Evolutionary conservation across 2,113 vertebrate species (phyloP).

Genomic region (Centrocercus urophasianus): DNA sequence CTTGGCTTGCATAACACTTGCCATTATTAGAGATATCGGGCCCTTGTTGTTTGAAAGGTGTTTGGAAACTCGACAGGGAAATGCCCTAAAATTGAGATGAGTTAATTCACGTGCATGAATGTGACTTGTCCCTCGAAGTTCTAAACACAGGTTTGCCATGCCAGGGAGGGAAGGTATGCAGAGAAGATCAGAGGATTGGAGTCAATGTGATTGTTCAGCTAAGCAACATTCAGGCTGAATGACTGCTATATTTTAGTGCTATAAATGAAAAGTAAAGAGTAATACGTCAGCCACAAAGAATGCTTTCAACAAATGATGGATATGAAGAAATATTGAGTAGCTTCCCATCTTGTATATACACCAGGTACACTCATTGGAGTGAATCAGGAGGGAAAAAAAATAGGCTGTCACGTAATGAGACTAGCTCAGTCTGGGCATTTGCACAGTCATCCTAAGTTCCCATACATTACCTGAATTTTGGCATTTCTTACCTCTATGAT

Average conservation of each 20-base stretch:
- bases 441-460: conserved; percentile 3
- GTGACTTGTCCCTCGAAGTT: not conserved
- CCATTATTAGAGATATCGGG: not conserved
- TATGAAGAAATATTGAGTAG: not conserved
- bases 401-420: not conserved
- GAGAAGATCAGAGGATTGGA: not conserved
- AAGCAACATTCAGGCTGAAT: not conserved
- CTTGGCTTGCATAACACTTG: not conserved
- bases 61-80: not conserved
- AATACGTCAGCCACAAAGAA: not conserved
- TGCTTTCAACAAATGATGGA: not conserved
- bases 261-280: not conserved
- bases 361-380: not conserved
- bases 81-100: not conserved
- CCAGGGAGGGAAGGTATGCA: not conserved
- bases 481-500: conserved; percentile 26
- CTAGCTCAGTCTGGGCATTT: not conserved
- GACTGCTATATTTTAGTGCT: not conserved
- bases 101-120: not conserved
- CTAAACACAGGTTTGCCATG: not conserved
- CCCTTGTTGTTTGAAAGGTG: not conserved
- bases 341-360: not conserved
- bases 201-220: not conserved
- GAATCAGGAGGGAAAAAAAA: not conserved
- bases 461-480: conserved; percentile 1